phyloP scores from a whole-genome alignment of 2,888 invertebrate species.

The Chrysolina americana region DNA sequence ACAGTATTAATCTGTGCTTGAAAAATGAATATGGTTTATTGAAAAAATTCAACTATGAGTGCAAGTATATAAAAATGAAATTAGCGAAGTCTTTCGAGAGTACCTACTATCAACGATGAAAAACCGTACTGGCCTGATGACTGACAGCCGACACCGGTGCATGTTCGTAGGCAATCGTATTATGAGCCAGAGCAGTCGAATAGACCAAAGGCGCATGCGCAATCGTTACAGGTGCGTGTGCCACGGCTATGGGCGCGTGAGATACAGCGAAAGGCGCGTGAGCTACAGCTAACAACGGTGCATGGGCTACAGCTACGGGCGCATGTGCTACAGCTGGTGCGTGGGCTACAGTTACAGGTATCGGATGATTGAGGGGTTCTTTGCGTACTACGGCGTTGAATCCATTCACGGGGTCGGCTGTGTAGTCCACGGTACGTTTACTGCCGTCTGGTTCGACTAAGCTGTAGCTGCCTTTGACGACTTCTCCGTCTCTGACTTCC shows the following conservation, averaged over 20 bases:
- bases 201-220: slow-evolving; percentile 30
- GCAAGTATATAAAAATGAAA: not conserved
- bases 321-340: slow-evolving; percentile 64
- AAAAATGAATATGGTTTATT: not conserved
- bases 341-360: slow-evolving; percentile 47
- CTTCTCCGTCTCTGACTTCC: slow-evolving; percentile 59
- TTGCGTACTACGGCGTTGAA: slow-evolving; percentile 59
- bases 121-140: slow-evolving; percentile 27
- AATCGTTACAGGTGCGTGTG: slow-evolving; percentile 51
- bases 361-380: slow-evolving; percentile 55
- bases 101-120: slow-evolving; percentile 12
- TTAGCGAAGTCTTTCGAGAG: not conserved
- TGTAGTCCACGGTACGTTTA: slow-evolving; percentile 59
- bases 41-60: slow-evolving; percentile 1
- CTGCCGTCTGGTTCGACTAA: slow-evolving; percentile 61
- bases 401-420: slow-evolving; percentile 59
- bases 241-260: slow-evolving; percentile 65
- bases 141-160: slow-evolving; percentile 25
- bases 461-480: slow-evolving; percentile 59
- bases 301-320: slow-evolving; percentile 59
- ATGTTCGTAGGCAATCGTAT: not conserved
- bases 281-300: slow-evolving; percentile 48
- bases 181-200: not conserved
- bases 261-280: slow-evolving; percentile 59
- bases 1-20: not conserved